phyloP scores from a whole-genome alignment of 1,140 invertebrate species.

The Philopotamus ludificatus region DNA sequence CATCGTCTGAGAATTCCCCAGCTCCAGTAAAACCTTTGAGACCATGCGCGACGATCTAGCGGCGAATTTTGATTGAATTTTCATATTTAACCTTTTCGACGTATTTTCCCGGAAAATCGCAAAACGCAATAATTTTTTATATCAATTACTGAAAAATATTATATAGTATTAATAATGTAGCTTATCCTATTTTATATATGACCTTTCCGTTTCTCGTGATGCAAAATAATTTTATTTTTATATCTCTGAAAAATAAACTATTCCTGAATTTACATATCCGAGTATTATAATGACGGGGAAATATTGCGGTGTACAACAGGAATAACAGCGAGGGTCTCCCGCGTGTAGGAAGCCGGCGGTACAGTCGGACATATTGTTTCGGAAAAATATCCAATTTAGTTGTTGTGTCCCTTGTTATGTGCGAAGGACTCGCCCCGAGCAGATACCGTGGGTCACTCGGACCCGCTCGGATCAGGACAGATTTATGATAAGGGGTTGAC shows the following conservation, averaged over 20 bases:
- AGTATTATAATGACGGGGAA: too few species aligned
- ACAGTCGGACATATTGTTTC: slow-evolving; percentile 19
- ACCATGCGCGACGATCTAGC: slow-evolving; percentile 15
- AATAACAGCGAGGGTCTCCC: too few species aligned
- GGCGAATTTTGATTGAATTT: slow-evolving; percentile 37
- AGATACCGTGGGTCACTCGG: neutral
- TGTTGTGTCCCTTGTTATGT: slow-evolving; percentile 14
- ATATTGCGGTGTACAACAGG: too few species aligned
- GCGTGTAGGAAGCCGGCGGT: too few species aligned
- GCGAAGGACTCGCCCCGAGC: slow-evolving; percentile 11
- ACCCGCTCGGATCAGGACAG: slow-evolving; percentile 13
- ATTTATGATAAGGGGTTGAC: slow-evolving; percentile 24
- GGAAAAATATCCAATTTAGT: slow-evolving; percentile 33
- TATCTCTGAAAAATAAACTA: too few species aligned
- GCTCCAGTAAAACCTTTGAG: slow-evolving; percentile 24
- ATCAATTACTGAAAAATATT: neutral
- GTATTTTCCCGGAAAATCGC: slow-evolving; percentile 1
- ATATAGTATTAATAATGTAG: too few species aligned
- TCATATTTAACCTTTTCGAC: slow-evolving; percentile 32
- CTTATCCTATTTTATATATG: neutral
- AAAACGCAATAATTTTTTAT: neutral
- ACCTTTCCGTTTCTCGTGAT: neutral
- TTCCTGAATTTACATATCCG: too few species aligned
- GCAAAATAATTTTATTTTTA: neutral
- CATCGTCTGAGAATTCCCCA: slow-evolving; percentile 27